A percentile compares a stretch with the other conserved stretches of the same genome.
phyloP scores from a whole-genome alignment of 2,888 invertebrate species.

The Panorpa germanica region DNA sequence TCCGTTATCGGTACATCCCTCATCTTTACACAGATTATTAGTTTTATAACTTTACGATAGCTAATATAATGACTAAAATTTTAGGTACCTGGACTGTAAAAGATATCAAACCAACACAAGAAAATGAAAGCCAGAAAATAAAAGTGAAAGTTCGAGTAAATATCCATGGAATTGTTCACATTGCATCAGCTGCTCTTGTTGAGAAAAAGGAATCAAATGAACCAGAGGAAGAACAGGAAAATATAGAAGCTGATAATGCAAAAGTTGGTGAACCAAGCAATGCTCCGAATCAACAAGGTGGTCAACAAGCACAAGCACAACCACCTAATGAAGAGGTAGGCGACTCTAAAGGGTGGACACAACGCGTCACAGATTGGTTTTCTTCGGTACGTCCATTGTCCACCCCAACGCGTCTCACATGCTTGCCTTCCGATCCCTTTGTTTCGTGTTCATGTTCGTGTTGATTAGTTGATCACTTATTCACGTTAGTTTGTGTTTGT shows the following conservation, averaged over 20 bases:
- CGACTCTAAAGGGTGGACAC: slow-evolving; percentile 41
- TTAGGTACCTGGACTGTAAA: slow-evolving; percentile 57
- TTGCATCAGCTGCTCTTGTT: slow-evolving; percentile 69
- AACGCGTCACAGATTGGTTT: slow-evolving; percentile 52
- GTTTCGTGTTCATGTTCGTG: no score
- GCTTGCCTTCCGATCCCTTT: slow-evolving; percentile 26
- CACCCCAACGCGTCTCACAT: slow-evolving; percentile 17
- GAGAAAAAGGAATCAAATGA: slow-evolving; percentile 42
- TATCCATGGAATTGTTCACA: slow-evolving; percentile 77
- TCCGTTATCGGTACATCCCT: slow-evolving; percentile 51
- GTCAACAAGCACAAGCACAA: slow-evolving; percentile 20
- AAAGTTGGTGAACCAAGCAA: slow-evolving; percentile 22
- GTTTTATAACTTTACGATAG: slow-evolving; percentile 7
- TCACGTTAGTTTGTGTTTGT: no score
- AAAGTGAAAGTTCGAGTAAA: slow-evolving; percentile 93
- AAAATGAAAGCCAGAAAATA: slow-evolving; percentile 85
- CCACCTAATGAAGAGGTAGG: slow-evolving; percentile 18
- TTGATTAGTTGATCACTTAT: no score
- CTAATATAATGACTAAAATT: slow-evolving; percentile 11
- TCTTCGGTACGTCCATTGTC: slow-evolving; percentile 40
- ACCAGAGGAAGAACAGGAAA: slow-evolving; percentile 24
- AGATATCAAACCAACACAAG: slow-evolving; percentile 68
- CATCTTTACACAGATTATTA: background rate
- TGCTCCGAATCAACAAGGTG: slow-evolving; percentile 21
- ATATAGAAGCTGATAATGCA: slow-evolving; percentile 28